Evolutionary conservation across 1,140 invertebrate species (phyloP).

Genomic region (Drosophila nikananu): DNA sequence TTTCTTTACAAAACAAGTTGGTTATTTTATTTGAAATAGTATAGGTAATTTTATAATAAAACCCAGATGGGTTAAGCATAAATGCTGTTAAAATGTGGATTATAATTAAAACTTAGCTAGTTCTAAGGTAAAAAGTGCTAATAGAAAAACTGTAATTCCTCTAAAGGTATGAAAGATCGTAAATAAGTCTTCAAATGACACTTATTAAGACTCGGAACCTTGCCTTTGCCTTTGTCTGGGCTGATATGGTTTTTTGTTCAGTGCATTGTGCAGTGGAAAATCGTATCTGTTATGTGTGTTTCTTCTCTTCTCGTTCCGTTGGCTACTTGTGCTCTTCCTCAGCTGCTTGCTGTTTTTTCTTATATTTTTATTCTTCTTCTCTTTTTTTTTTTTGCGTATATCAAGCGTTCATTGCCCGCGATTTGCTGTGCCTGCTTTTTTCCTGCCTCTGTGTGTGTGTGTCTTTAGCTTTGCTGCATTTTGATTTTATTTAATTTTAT

Average conservation of each 20-base stretch:
- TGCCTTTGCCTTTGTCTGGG: not conserved
- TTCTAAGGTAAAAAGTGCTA: not conserved
- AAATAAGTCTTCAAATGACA: not conserved
- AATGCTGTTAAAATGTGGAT: not conserved
- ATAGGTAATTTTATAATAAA: not conserved
- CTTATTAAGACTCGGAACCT: not conserved
- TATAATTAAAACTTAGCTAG: not conserved
- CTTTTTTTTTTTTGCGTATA: constrained; percentile 69
- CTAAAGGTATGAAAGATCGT: too few relatives aligned
- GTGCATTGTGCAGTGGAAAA: constrained; percentile 50
- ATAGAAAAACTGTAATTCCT: not conserved
- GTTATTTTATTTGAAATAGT: not conserved
- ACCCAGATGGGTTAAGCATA: fast-evolving
- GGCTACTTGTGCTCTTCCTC: constrained; percentile 39
- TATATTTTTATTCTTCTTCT: constrained; percentile 50
- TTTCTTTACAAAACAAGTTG: not conserved
- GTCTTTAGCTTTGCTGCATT: constrained; percentile 58
- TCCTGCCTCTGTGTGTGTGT: constrained; percentile 6
- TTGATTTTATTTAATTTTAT: constrained; percentile 65
- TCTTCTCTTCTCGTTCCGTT: constrained; percentile 62
- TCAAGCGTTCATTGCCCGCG: constrained; percentile 81
- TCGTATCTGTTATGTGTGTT: constrained; percentile 50
- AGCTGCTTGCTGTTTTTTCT: constrained; percentile 23
- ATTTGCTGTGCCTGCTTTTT: constrained; percentile 46
- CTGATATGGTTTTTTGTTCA: constrained; percentile 1